Conservation (phyloP, 2,888 invertebrate species). For the Trichopria drosophilae region DNA sequence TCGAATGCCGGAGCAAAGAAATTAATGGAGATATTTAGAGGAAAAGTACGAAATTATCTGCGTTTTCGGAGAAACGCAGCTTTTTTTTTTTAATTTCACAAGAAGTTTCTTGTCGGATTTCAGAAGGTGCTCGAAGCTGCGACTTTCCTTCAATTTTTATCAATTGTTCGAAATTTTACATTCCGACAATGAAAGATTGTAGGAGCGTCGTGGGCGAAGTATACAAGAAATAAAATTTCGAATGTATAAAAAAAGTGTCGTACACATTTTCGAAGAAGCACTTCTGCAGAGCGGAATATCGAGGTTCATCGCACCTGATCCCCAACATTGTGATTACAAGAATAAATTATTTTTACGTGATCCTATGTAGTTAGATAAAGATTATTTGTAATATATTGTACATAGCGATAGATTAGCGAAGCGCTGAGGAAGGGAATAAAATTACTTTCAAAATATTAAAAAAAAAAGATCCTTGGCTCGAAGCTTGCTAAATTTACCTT, state of each 20-base stretch:
- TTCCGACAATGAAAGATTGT: too few relatives aligned
- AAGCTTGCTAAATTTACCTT: too few relatives aligned
- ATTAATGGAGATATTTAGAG: background rate
- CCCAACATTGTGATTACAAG: conserved; percentile 23
- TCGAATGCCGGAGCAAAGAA: too few relatives aligned
- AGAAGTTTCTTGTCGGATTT: too few relatives aligned
- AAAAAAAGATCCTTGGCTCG: too few relatives aligned
- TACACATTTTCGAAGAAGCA: too few relatives aligned
- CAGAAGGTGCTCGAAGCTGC: too few relatives aligned
- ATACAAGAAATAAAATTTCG: too few relatives aligned
- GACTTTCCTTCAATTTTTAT: too few relatives aligned
- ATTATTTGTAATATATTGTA: conserved; percentile 56
- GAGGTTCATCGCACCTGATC: conserved; percentile 12
- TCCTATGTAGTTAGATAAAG: conserved; percentile 42
- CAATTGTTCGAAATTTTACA: too few relatives aligned
- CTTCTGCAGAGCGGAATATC: conserved; percentile 6
- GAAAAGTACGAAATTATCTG: background rate
- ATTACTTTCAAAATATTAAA: conserved; percentile 16
- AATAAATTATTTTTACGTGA: conserved; percentile 47
- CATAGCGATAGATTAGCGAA: conserved; percentile 50
- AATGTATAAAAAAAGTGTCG: too few relatives aligned
- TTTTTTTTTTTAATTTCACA: background rate
- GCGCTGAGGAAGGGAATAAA: conserved; percentile 13
- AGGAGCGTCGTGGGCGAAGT: too few relatives aligned
- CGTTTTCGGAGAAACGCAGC: background rate